Evolutionary conservation across 2,888 invertebrate species (phyloP).

Genomic region (Teleogryllus oceanicus): DNA sequence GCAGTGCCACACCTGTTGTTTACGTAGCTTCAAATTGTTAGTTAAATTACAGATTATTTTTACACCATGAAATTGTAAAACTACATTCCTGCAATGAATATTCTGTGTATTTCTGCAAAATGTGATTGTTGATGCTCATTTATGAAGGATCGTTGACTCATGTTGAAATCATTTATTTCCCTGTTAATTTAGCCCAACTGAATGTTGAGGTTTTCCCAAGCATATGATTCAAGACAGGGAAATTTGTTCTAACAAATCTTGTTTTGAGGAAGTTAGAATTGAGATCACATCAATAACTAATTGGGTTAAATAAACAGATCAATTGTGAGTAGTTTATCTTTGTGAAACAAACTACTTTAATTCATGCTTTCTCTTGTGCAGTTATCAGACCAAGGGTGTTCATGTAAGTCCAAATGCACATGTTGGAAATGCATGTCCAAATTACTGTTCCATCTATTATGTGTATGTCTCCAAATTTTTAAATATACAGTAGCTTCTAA

Average conservation of each 20-base stretch:
- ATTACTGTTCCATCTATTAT: no score
- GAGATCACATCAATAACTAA: slow-evolving; percentile 4
- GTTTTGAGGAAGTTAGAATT: slow-evolving; percentile 33
- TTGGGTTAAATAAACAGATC: not conserved
- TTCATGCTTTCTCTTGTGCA: no score
- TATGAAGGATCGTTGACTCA: slow-evolving; percentile 19
- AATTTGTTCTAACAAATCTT: slow-evolving; percentile 31
- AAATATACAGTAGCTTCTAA: no score
- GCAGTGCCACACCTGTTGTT: no score
- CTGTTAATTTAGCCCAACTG: slow-evolving; percentile 24
- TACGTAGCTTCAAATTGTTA: no score
- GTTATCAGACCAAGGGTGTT: not conserved
- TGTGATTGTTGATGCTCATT: not conserved
- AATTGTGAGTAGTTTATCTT: not conserved
- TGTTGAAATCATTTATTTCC: slow-evolving; percentile 25
- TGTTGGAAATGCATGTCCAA: not conserved
- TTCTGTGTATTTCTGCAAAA: slow-evolving; percentile 4
- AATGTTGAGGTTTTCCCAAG: slow-evolving; percentile 1
- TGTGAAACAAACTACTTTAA: not conserved
- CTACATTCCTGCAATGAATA: not conserved
- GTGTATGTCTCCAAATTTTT: no score
- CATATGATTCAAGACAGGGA: slow-evolving; percentile 33
- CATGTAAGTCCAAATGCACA: not conserved
- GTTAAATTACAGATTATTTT: no score
- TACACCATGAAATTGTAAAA: not conserved